phyloP scores from a whole-genome alignment of 2,888 invertebrate genomes.

The Callinectes sapidus region DNA sequence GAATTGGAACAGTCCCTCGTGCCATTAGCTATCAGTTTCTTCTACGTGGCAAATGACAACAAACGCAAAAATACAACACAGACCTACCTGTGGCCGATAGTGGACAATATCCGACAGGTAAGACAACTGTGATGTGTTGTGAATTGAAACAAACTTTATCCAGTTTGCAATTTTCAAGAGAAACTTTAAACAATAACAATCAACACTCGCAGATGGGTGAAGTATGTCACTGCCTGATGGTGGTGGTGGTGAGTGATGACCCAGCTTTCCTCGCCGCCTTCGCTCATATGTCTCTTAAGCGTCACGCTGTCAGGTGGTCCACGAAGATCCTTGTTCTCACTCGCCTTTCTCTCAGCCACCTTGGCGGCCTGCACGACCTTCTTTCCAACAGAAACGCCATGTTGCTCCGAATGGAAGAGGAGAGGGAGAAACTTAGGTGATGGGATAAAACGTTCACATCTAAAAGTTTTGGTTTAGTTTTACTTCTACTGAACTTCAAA shows the following conservation, averaged over 20 bases:
- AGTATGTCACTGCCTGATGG: background rate
- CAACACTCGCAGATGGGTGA: background rate
- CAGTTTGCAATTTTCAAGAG: background rate
- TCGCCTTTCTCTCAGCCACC: background rate
- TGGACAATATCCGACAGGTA: background rate
- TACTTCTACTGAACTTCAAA: background rate
- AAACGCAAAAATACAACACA: background rate
- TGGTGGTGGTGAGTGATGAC: too few relatives aligned
- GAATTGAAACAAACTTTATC: too few relatives aligned
- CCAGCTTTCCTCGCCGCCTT: too few relatives aligned
- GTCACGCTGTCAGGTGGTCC: conserved; percentile 7
- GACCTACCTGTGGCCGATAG: background rate
- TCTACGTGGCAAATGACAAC: background rate
- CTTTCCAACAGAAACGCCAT: conserved; percentile 15
- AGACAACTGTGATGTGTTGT: background rate
- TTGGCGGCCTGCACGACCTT: background rate
- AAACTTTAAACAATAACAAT: too few relatives aligned
- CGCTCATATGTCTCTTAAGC: background rate
- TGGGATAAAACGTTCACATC: background rate
- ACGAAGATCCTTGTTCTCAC: conserved; percentile 14
- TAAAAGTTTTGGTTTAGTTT: background rate
- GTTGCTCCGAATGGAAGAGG: background rate
- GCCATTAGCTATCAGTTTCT: background rate
- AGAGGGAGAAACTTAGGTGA: background rate
- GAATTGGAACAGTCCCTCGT: background rate